Evolutionary conservation across 2,797 vertebrate genomes (phyloP).

Genomic region (Brachymystax lenok): DNA sequence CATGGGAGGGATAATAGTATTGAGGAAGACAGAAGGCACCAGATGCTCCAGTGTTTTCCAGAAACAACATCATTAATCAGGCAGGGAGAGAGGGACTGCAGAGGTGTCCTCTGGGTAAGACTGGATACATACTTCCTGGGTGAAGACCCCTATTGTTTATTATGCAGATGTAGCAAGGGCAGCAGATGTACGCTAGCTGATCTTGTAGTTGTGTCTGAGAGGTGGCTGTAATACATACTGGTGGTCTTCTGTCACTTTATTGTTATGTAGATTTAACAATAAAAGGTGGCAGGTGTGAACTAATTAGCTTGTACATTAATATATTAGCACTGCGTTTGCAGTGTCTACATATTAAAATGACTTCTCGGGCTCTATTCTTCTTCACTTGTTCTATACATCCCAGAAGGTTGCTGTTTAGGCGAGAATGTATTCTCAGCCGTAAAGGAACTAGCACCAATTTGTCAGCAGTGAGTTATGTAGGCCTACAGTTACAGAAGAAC

Average conservation of each 20-base stretch:
- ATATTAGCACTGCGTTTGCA: not conserved
- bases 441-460: not conserved
- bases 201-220: conserved; percentile 13
- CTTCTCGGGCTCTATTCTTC: not conserved
- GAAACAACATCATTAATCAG: conserved; percentile 59
- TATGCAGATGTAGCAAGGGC: conserved; percentile 19
- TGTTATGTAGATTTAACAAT: not conserved
- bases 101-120: conserved; percentile 41
- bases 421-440: not conserved
- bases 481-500: not conserved
- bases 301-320: not conserved
- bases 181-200: conserved; percentile 29
- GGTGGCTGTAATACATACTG: not conserved
- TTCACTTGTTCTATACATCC: not conserved
- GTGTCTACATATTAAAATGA: not conserved
- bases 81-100: not conserved
- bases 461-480: not conserved
- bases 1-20: not conserved
- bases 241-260: not conserved
- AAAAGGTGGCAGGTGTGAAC: not conserved
- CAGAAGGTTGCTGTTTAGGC: not conserved
- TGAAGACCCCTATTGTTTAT: not conserved
- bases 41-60: conserved; percentile 45
- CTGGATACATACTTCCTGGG: conserved; percentile 31
- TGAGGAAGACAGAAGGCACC: conserved; percentile 21